Percentiles rank a stretch among this genome's conserved stretches.
Evolutionary conservation across 1,140 invertebrate genomes (phyloP).

Genomic region (Trissolcus basalis): DNA sequence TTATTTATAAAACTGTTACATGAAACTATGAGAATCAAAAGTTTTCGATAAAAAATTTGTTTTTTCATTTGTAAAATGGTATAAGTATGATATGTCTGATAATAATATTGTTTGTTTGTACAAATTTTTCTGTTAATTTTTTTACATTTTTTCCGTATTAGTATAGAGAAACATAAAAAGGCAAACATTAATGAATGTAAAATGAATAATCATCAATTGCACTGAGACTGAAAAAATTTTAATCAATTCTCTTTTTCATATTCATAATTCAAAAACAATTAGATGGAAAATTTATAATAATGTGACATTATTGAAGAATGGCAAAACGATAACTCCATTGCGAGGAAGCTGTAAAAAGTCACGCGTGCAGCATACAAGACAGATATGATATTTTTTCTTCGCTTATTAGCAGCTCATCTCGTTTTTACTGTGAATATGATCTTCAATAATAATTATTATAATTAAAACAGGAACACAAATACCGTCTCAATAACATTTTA

Average conservation of each 20-base stretch:
- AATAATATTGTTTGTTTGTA: too few relatives aligned
- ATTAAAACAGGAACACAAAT: not conserved
- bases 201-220: not conserved
- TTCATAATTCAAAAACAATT: not conserved
- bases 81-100: too few relatives aligned
- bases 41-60: too few relatives aligned
- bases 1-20: too few relatives aligned
- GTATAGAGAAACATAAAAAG: too few relatives aligned
- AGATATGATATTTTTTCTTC: not conserved
- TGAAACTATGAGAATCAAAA: too few relatives aligned
- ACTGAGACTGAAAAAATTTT: not conserved
- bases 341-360: not conserved
- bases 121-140: too few relatives aligned
- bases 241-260: not conserved
- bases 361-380: not conserved
- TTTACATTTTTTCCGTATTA: too few relatives aligned
- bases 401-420: too few relatives aligned
- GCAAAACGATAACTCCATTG: not conserved
- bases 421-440: too few relatives aligned
- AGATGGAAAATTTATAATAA: conserved; percentile 6
- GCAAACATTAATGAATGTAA: not conserved
- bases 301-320: not conserved
- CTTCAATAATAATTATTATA: not conserved
- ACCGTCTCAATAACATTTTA: not conserved
- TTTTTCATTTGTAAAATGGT: too few relatives aligned